phyloP scores from a whole-genome alignment of 2,888 invertebrate species.

The Eristalis arbustorum region DNA sequence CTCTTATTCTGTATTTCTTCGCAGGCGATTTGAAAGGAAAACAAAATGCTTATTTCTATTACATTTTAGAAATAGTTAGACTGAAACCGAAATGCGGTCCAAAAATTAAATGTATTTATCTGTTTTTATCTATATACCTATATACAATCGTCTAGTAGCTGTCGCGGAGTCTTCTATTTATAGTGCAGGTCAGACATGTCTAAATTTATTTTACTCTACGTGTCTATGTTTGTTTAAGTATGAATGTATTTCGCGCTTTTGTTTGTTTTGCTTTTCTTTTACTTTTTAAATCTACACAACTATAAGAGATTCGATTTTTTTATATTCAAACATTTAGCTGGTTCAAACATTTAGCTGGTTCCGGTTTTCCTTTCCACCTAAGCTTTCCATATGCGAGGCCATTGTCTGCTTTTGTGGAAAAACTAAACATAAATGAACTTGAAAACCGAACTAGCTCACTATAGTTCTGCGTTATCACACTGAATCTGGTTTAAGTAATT shows the following conservation, averaged over 20 bases:
- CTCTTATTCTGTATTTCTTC: not conserved
- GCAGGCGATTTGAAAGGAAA: not conserved
- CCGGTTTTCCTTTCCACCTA: too few species aligned
- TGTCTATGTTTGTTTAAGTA: constrained; percentile 3
- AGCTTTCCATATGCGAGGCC: too few species aligned
- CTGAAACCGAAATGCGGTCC: constrained; percentile 4
- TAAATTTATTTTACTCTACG: constrained; percentile 16
- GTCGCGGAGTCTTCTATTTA: constrained; percentile 15
- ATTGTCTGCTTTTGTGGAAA: too few species aligned
- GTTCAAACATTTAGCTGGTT: too few species aligned
- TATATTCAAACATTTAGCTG: not conserved
- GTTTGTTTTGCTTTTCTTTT: not conserved
- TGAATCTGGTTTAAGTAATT: not conserved
- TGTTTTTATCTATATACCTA: not conserved
- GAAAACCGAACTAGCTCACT: not conserved
- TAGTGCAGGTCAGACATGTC: constrained; percentile 18
- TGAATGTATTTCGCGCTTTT: constrained; percentile 3
- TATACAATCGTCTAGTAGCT: not conserved
- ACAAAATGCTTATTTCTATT: not conserved
- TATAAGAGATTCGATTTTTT: not conserved
- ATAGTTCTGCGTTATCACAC: not conserved
- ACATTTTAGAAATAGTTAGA: constrained; percentile 14
- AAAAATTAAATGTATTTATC: constrained; percentile 1
- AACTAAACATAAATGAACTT: too few species aligned
- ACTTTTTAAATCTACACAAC: not conserved